Percentiles rank a stretch among this genome's conserved stretches.
phyloP scores from a whole-genome alignment of 2,888 invertebrate genomes.

The Horisme vitalbata region DNA sequence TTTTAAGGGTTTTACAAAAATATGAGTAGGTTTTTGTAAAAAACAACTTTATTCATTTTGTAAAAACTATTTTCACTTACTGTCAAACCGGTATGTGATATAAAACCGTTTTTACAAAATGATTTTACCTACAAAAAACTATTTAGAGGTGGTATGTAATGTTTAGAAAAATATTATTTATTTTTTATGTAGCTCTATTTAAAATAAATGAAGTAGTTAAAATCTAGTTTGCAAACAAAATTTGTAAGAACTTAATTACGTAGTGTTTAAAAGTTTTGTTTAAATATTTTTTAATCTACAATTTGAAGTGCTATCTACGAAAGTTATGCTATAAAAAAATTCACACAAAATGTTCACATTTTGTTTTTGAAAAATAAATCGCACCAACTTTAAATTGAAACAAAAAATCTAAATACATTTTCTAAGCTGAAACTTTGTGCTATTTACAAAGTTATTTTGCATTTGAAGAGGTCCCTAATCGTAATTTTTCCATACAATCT shows the following conservation, averaged over 20 bases:
- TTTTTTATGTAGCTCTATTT: not conserved
- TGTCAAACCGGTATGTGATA: no score
- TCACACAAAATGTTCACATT: not conserved
- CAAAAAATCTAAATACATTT: constrained; percentile 26
- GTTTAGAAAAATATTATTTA: no score
- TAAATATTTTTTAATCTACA: constrained; percentile 1
- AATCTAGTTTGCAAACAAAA: constrained; percentile 1
- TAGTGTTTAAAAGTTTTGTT: not conserved
- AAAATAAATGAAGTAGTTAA: not conserved
- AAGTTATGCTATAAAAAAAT: constrained; percentile 17
- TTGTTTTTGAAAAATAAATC: constrained; percentile 22
- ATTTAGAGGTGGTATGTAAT: no score
- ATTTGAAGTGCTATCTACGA: constrained; percentile 15
- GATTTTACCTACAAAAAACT: no score
- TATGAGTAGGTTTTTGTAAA: not conserved
- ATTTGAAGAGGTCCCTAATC: not conserved
- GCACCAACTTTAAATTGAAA: constrained; percentile 38
- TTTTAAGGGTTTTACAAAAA: not conserved
- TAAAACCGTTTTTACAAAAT: no score
- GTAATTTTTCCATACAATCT: not conserved
- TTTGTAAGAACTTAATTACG: not conserved
- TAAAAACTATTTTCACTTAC: no score
- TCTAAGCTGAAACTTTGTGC: constrained; percentile 28
- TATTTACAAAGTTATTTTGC: constrained; percentile 8
- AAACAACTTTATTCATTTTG: not conserved